These are phyloP conservation scores for Tetragnatha versicolor DNA, from an alignment of 1,140 invertebrate genomes.

Conservation along the genomic window DNA sequence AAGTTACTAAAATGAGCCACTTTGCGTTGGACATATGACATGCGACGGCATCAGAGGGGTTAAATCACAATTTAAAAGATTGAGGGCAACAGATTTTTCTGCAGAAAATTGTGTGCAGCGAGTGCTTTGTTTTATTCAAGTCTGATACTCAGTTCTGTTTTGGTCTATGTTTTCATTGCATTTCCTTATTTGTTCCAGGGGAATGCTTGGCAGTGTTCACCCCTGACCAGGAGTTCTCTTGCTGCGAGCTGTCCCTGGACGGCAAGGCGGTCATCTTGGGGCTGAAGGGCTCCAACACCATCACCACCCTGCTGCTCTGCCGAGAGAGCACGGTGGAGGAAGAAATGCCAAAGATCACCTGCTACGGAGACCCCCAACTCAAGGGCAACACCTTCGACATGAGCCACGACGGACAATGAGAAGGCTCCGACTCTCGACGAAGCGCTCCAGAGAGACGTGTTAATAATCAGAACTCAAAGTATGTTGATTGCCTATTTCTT, in stretches of 20 bases:
- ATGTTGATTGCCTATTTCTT: too few relatives aligned
- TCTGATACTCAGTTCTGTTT: too few relatives aligned
- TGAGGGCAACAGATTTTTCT: too few relatives aligned
- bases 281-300: conserved; percentile 65
- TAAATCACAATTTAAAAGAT: too few relatives aligned
- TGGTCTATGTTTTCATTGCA: too few relatives aligned
- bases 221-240: conserved; percentile 75
- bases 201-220: conserved; percentile 80
- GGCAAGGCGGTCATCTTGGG: conserved; percentile 76
- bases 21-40: too few relatives aligned
- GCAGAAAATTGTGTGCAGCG: too few relatives aligned
- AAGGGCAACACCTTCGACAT: conserved; percentile 63
- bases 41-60: too few relatives aligned
- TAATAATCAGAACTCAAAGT: too few relatives aligned
- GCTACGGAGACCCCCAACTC: conserved; percentile 62
- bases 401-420: conserved; percentile 56
- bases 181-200: conserved; percentile 70
- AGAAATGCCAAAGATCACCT: conserved; percentile 57
- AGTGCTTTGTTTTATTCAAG: too few relatives aligned
- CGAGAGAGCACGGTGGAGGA: conserved; percentile 56
- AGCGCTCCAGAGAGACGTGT: background rate
- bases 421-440: background rate
- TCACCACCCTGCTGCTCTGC: conserved; percentile 71
- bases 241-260: conserved; percentile 77
- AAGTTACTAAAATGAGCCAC: too few relatives aligned